A percentile compares a stretch with the other conserved stretches of the same genome.
phyloP scores from a whole-genome alignment of 2,797 vertebrate genomes.

The Pagetopsis macropterus region DNA sequence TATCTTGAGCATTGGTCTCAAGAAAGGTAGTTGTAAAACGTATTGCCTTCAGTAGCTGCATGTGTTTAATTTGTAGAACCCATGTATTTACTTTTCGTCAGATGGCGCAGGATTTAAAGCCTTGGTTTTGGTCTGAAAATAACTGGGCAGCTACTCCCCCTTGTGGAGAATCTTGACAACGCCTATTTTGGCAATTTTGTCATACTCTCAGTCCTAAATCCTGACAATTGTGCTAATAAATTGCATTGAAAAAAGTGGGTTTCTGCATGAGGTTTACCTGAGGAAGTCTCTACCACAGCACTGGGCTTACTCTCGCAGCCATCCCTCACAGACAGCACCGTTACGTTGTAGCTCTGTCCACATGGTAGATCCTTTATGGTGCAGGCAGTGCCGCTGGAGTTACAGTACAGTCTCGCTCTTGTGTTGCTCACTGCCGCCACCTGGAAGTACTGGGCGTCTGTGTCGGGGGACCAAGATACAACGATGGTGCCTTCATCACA shows the following conservation, averaged over 20 bases:
- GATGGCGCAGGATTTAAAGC: neutral
- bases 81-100: neutral
- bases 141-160: too few species aligned
- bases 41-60: neutral
- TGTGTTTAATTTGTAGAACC: neutral
- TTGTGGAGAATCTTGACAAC: neutral
- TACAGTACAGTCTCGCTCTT: slow-evolving; percentile 58
- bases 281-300: slow-evolving; percentile 26
- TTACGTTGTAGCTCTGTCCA: slow-evolving; percentile 77
- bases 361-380: slow-evolving; percentile 71
- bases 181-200: too few species aligned
- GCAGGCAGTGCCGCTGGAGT: slow-evolving; percentile 70
- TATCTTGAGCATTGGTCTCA: too few species aligned
- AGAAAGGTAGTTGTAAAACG: too few species aligned
- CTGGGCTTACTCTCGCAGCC: slow-evolving; percentile 76
- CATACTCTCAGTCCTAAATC: too few species aligned
- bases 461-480: slow-evolving; percentile 76
- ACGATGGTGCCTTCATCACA: slow-evolving; percentile 64
- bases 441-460: slow-evolving; percentile 69
- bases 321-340: slow-evolving; percentile 65
- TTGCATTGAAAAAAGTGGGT: neutral
- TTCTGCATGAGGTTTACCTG: slow-evolving; percentile 72
- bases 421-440: slow-evolving; percentile 64
- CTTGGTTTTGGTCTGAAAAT: neutral
- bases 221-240: too few species aligned